A percentile compares a stretch with the other conserved stretches of the same genome.
Evolutionary conservation across 2,113 vertebrate species (phyloP).

Genomic region (Sinocyclocheilus anshuiensis): DNA sequence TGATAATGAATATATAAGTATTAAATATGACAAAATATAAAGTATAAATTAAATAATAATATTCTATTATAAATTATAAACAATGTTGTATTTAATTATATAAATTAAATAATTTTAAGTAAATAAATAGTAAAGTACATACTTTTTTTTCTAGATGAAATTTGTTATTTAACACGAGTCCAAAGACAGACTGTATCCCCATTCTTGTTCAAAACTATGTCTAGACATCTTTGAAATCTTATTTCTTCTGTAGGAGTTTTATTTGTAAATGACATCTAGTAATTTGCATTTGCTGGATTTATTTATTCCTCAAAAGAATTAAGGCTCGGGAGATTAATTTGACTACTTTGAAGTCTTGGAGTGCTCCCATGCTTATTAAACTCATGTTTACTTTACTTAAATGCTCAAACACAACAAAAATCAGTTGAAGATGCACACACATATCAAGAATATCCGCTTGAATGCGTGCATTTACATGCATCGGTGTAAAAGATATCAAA

Average conservation of each 20-base stretch:
- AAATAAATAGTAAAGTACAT: too few relatives aligned
- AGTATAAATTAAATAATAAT: background rate
- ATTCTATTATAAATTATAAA: background rate
- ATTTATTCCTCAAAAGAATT: slow-evolving; percentile 33
- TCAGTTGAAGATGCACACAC: background rate
- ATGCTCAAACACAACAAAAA: slow-evolving; percentile 24
- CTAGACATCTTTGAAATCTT: background rate
- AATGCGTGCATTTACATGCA: background rate
- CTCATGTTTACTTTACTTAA: slow-evolving; percentile 24
- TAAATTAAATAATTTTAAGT: background rate
- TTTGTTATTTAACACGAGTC: background rate
- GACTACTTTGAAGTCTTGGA: slow-evolving; percentile 33
- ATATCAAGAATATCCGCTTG: background rate
- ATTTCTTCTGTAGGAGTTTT: slow-evolving; percentile 32
- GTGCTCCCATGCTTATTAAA: background rate
- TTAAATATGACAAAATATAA: too few relatives aligned
- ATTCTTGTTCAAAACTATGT: background rate
- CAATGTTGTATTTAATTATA: background rate
- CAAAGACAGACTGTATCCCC: background rate
- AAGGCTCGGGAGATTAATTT: slow-evolving; percentile 1
- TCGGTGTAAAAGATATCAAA: slow-evolving; percentile 27
- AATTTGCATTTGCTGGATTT: slow-evolving; percentile 35
- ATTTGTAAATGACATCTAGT: slow-evolving; percentile 3
- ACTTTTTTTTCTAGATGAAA: background rate
- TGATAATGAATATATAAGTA: too few relatives aligned